phyloP scores from a whole-genome alignment of 1,140 invertebrate species.

The Bombus terrestris region DNA sequence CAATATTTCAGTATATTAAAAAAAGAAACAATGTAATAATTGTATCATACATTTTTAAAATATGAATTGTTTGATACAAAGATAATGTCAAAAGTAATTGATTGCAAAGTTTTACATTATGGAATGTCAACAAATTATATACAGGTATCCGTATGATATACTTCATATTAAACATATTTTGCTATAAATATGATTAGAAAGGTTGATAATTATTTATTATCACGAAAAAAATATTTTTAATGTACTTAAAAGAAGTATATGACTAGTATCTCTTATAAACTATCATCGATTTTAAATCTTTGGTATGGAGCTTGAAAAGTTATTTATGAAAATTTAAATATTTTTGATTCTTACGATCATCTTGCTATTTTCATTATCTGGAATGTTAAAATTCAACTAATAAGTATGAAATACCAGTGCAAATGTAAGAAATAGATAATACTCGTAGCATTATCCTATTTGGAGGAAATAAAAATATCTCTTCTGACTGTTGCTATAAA shows the following conservation, averaged over 20 bases:
- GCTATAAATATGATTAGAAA: conserved; percentile 55
- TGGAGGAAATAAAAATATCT: conserved; percentile 49
- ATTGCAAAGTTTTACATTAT: conserved; percentile 8
- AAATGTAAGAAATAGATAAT: conserved; percentile 32
- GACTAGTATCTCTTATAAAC: conserved; percentile 57
- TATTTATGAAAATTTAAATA: conserved; percentile 47
- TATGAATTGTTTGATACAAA: conserved; percentile 40
- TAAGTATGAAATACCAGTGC: conserved; percentile 43
- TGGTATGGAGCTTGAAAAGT: conserved; percentile 61
- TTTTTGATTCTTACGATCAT: conserved; percentile 57
- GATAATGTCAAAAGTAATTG: conserved; percentile 46
- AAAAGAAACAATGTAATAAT: conserved; percentile 39
- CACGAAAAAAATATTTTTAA: conserved; percentile 44
- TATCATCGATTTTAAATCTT: conserved; percentile 60
- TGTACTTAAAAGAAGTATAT: conserved; percentile 56
- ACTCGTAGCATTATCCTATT: conserved; percentile 22
- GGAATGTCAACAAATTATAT: conserved; percentile 45
- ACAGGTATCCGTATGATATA: conserved; percentile 33
- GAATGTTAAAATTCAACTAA: conserved; percentile 53
- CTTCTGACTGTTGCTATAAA: conserved; percentile 43
- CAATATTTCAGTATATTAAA: conserved; percentile 22
- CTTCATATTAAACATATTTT: conserved; percentile 44
- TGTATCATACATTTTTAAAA: conserved; percentile 54
- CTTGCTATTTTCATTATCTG: conserved; percentile 16
- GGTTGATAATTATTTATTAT: conserved; percentile 60